Conservation (phyloP, 2,797 vertebrate genomes). For the Pangasius macronema region DNA sequence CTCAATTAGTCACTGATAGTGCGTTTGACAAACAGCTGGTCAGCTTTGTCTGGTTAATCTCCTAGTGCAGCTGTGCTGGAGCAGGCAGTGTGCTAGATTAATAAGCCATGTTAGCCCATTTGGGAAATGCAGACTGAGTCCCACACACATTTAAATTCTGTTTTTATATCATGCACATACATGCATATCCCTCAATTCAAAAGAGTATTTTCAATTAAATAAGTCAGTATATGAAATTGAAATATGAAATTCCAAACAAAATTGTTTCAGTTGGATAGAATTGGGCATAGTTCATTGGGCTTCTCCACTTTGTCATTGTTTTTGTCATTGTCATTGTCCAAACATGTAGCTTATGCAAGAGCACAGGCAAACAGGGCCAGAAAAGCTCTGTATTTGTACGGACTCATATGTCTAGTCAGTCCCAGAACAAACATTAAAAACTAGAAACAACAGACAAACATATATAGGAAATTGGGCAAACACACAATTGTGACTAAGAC, state of each 20-base stretch:
- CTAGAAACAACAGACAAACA: neutral
- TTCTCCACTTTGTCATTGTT: neutral
- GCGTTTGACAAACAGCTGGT: constrained; percentile 81
- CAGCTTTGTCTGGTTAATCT: constrained; percentile 80
- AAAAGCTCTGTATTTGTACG: neutral
- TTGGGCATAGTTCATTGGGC: neutral
- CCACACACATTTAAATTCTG: constrained; percentile 64
- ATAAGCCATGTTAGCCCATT: constrained; percentile 79
- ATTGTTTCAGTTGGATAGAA: neutral
- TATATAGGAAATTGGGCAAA: neutral
- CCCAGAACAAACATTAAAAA: neutral
- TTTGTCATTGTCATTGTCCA: neutral
- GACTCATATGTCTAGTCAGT: neutral
- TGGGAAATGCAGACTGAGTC: constrained; percentile 77
- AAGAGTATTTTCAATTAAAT: neutral
- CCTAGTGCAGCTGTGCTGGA: constrained; percentile 79
- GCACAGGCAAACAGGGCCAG: neutral
- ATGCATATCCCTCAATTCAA: neutral
- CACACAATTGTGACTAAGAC: neutral
- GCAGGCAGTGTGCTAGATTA: constrained; percentile 78
- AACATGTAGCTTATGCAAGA: neutral
- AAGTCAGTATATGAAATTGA: neutral
- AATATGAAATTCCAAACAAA: neutral
- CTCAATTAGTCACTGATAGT: constrained; percentile 80
- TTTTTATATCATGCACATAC: neutral